Percentiles rank a stretch among this genome's conserved stretches.
Conservation (phyloP, 2,888 invertebrate species). For the Melinopterus prodromus region DNA sequence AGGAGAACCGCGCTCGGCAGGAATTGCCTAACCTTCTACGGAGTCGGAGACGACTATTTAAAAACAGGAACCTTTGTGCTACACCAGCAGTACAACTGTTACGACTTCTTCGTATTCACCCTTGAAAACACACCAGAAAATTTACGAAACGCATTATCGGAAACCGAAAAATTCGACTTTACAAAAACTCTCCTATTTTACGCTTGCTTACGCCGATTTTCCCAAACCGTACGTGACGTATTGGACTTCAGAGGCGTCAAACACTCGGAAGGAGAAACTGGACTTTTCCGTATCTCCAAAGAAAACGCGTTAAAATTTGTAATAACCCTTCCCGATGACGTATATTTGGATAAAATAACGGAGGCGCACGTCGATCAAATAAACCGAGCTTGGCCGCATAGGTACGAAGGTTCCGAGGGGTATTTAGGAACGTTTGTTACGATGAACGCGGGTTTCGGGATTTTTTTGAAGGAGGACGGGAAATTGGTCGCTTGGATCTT, state of each 20-base stretch:
- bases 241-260: slow-evolving; percentile 42
- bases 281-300: slow-evolving; percentile 42
- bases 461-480: slow-evolving; percentile 54
- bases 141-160: slow-evolving; percentile 46
- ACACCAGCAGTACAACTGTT: slow-evolving; percentile 38
- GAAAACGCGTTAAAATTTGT: slow-evolving; percentile 44
- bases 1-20: slow-evolving; percentile 44
- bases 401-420: slow-evolving; percentile 49
- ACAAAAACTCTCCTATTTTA: slow-evolving; percentile 44
- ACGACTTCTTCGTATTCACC: slow-evolving; percentile 30
- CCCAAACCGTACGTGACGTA: slow-evolving; percentile 43
- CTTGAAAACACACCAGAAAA: slow-evolving; percentile 45
- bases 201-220: slow-evolving; percentile 46
- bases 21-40: slow-evolving; percentile 57
- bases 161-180: slow-evolving; percentile 52
- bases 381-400: slow-evolving; percentile 55
- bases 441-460: slow-evolving; percentile 55
- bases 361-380: slow-evolving; percentile 49
- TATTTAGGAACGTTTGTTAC: slow-evolving; percentile 52
- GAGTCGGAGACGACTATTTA: slow-evolving; percentile 57
- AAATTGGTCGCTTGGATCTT: slow-evolving; percentile 57
- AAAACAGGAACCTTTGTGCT: slow-evolving; percentile 56
- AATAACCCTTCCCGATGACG: slow-evolving; percentile 49
- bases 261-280: slow-evolving; percentile 29
- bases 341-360: slow-evolving; percentile 52